phyloP scores from a whole-genome alignment of 2,797 vertebrate genomes.

The Urophycis tenuis region DNA sequence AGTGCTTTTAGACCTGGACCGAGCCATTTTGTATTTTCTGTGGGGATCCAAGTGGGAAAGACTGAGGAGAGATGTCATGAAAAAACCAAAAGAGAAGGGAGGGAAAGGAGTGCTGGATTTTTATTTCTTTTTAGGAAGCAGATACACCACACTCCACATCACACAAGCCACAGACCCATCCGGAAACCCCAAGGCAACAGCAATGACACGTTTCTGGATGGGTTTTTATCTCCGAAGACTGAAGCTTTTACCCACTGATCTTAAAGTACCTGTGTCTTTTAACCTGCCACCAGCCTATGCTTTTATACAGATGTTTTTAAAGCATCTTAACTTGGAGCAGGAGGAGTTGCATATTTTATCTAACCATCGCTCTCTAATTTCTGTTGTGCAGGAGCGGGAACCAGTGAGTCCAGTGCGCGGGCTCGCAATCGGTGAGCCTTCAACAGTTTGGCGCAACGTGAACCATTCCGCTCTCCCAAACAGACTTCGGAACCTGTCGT shows the following conservation, averaged over 20 bases:
- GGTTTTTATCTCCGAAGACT: not conserved
- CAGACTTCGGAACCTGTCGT: conserved; percentile 14
- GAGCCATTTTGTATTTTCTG: too few relatives aligned
- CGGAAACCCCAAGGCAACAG: too few relatives aligned
- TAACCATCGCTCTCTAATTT: not conserved
- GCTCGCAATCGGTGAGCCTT: conserved; percentile 3
- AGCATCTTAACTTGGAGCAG: not conserved
- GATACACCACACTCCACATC: conserved; percentile 5
- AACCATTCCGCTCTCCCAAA: conserved; percentile 16
- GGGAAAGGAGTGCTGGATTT: not conserved
- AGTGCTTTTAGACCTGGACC: too few relatives aligned
- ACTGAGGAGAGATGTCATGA: too few relatives aligned
- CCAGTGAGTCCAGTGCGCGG: not conserved
- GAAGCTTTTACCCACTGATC: not conserved
- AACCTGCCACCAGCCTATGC: not conserved
- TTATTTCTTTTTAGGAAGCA: not conserved
- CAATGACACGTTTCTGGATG: conserved; percentile 14
- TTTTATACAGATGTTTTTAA: conserved; percentile 11
- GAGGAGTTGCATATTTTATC: conserved; percentile 1
- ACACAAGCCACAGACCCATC: too few relatives aligned
- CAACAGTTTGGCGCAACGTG: conserved; percentile 7
- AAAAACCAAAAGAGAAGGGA: too few relatives aligned
- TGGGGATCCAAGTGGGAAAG: too few relatives aligned
- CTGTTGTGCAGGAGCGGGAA: conserved; percentile 18
- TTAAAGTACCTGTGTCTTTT: conserved; percentile 11